Conservation (phyloP, 2,797 vertebrate species). For the Ptychadena robeensis region DNA sequence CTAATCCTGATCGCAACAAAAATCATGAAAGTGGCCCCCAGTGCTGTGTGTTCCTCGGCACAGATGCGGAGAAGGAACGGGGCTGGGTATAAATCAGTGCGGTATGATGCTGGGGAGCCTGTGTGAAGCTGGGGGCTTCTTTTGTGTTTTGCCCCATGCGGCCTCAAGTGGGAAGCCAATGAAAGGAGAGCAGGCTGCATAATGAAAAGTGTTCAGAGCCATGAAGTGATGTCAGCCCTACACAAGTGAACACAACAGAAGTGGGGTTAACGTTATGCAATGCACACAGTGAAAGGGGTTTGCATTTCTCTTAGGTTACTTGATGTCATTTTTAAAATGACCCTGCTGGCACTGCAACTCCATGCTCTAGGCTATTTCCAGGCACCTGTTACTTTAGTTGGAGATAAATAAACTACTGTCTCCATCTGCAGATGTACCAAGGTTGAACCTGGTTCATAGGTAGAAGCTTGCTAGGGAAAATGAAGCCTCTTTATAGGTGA, state of each 20-base stretch:
- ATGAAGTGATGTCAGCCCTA: constrained; percentile 81
- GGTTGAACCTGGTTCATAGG: constrained; percentile 1
- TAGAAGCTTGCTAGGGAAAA: neutral
- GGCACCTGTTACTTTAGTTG: neutral
- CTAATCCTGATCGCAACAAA: constrained; percentile 88
- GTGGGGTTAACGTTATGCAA: constrained; percentile 85
- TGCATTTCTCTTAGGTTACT: neutral
- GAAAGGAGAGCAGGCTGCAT: constrained; percentile 73
- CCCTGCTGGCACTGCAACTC: neutral
- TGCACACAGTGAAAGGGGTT: constrained; percentile 61
- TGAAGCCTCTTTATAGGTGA: constrained; percentile 1
- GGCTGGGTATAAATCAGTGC: constrained; percentile 65
- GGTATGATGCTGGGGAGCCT: constrained; percentile 64
- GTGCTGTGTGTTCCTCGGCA: constrained; percentile 70
- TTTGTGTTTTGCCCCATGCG: constrained; percentile 69
- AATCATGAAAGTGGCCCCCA: constrained; percentile 79
- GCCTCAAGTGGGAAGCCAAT: constrained; percentile 80
- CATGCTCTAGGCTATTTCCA: too few relatives aligned
- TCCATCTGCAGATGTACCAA: neutral
- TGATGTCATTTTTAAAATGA: neutral
- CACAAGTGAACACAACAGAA: constrained; percentile 79
- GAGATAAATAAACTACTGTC: neutral
- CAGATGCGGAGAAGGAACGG: constrained; percentile 67
- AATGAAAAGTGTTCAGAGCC: constrained; percentile 71
- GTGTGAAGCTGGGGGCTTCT: constrained; percentile 65